Evolutionary conservation across 2,797 vertebrate species (phyloP).

Genomic region (Poeciliopsis gracilis): DNA sequence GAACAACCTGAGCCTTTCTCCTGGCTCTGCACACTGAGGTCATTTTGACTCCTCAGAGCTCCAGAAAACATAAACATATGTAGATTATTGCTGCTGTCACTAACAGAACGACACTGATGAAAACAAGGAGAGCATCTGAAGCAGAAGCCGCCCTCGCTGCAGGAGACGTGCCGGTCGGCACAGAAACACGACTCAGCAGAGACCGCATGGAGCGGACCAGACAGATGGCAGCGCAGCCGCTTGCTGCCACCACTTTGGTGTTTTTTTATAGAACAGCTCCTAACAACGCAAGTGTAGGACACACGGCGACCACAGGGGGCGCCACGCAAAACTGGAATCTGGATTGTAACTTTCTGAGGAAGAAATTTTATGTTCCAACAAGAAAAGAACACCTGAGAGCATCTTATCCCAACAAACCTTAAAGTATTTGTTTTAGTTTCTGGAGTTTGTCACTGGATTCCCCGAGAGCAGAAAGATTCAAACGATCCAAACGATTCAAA

Average conservation of each 20-base stretch:
- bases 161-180: not conserved
- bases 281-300: not conserved
- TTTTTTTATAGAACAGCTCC: conserved; percentile 1
- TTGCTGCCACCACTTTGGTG: not conserved
- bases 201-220: not conserved
- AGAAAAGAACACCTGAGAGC: not conserved
- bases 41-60: not conserved
- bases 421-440: no score
- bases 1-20: no score
- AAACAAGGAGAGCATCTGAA: not conserved
- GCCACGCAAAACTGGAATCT: not conserved
- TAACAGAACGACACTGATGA: not conserved
- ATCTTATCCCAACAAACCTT: not conserved
- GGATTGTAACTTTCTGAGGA: not conserved
- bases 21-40: not conserved
- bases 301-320: not conserved
- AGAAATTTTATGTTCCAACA: not conserved
- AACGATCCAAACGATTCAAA: conserved; percentile 7
- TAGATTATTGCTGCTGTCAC: not conserved
- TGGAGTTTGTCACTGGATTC: not conserved
- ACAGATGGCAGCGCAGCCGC: conserved; percentile 1
- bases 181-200: not conserved
- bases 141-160: not conserved
- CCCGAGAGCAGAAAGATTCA: conserved; percentile 14
- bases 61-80: not conserved